Conservation (phyloP, 2,888 invertebrate genomes). For the Plagodis dolabraria region DNA sequence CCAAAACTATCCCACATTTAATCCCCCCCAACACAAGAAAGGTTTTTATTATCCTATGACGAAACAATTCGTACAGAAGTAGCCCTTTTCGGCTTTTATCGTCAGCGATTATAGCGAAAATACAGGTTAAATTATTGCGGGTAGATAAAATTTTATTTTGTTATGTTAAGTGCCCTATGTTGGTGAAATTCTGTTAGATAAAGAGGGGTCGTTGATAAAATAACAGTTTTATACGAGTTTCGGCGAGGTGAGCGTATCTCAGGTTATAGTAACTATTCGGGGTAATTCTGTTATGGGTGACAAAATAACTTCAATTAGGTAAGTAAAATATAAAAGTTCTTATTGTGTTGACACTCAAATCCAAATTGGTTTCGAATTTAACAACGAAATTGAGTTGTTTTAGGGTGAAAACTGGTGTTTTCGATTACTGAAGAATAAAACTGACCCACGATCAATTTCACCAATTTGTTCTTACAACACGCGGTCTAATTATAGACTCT, state of each 20-base stretch:
- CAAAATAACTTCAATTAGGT: too few species aligned
- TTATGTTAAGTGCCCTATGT: conserved; percentile 8
- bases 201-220: conserved; percentile 4
- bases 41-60: conserved; percentile 68
- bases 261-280: background rate
- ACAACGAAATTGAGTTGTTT: too few species aligned
- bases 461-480: too few species aligned
- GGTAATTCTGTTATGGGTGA: too few species aligned
- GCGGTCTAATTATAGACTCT: too few species aligned
- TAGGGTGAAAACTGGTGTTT: too few species aligned
- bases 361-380: too few species aligned
- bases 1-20: conserved; percentile 72
- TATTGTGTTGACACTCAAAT: too few species aligned
- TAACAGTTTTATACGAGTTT: conserved; percentile 7
- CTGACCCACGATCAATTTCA: too few species aligned
- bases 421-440: too few species aligned
- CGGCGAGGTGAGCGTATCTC: background rate
- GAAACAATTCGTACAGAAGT: conserved; percentile 63
- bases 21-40: conserved; percentile 62
- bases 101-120: conserved; percentile 20
- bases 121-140: conserved; percentile 28
- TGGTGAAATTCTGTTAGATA: conserved; percentile 12
- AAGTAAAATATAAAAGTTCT: too few species aligned
- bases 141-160: conserved; percentile 24
- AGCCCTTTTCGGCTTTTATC: conserved; percentile 42